A percentile compares a stretch with the other conserved stretches of the same genome.
phyloP scores from a whole-genome alignment of 2,797 vertebrate genomes.

The Pipistrellus pipistrellus region DNA sequence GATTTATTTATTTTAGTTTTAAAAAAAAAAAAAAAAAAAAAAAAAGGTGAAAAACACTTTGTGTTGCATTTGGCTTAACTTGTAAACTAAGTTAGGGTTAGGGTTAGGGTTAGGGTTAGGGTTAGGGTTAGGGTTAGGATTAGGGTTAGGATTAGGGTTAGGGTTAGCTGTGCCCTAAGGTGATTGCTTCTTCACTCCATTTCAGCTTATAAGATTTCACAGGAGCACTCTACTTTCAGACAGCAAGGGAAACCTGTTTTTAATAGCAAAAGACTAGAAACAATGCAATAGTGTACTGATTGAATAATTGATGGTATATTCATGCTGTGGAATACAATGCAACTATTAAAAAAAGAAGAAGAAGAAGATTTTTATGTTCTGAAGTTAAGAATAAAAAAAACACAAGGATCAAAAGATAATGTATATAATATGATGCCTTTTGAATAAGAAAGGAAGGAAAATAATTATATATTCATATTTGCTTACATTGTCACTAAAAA shows the following conservation, averaged over 20 bases:
- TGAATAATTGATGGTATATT: neutral
- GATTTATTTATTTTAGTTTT: no score
- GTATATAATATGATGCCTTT: neutral
- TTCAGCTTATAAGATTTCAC: neutral
- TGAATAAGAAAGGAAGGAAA: neutral
- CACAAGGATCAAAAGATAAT: neutral
- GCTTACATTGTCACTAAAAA: neutral
- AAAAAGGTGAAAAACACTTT: no score
- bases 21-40: no score
- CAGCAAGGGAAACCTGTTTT: neutral
- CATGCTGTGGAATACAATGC: neutral
- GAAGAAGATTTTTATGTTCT: constrained; percentile 6
- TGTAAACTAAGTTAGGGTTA: no score
- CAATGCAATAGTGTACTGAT: neutral
- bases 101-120: no score
- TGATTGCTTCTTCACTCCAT: neutral
- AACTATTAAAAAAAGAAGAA: neutral
- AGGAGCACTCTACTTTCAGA: neutral
- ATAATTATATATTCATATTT: neutral
- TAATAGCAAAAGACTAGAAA: neutral
- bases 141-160: neutral
- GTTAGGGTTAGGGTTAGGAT: no score
- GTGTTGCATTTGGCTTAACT: no score
- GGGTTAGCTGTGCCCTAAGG: neutral
- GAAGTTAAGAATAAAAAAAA: neutral